Percentiles rank a stretch among this genome's conserved stretches.
These are phyloP conservation scores for Ophraella communa DNA, from an alignment of 2,888 invertebrate genomes.

Conservation along the genomic window DNA sequence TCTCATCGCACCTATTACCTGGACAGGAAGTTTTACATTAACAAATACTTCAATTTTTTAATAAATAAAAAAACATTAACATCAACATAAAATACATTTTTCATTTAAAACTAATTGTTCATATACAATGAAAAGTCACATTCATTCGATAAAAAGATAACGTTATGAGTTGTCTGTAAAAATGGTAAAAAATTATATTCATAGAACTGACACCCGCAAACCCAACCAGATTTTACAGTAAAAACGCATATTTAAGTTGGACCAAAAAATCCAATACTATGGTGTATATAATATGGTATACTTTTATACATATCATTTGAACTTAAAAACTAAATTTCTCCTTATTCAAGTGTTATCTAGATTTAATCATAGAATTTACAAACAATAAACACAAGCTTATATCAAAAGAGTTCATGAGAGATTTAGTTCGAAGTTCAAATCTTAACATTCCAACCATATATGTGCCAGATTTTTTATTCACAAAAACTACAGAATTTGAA, in stretches of 20 bases:
- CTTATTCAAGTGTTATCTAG: conserved; percentile 37
- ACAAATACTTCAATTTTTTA: too few relatives aligned
- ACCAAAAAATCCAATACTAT: conserved; percentile 54
- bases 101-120: too few relatives aligned
- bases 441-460: conserved; percentile 69
- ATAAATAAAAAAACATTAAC: too few relatives aligned
- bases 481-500: conserved; percentile 54
- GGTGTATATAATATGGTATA: conserved; percentile 56
- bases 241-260: conserved; percentile 56
- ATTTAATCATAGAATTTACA: conserved; percentile 31
- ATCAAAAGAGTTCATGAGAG: conserved; percentile 42
- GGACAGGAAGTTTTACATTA: too few relatives aligned
- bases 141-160: too few relatives aligned
- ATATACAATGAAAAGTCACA: too few relatives aligned
- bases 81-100: too few relatives aligned
- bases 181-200: conserved; percentile 8
- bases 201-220: conserved; percentile 44
- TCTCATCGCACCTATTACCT: too few relatives aligned
- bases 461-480: conserved; percentile 69
- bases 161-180: not conserved
- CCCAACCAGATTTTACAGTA: conserved; percentile 59
- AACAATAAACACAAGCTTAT: conserved; percentile 10
- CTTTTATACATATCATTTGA: conserved; percentile 58
- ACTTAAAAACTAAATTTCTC: conserved; percentile 43
- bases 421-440: conserved; percentile 42